phyloP scores from a whole-genome alignment of 2,797 vertebrate genomes.

The Neomorphus geoffroyi region DNA sequence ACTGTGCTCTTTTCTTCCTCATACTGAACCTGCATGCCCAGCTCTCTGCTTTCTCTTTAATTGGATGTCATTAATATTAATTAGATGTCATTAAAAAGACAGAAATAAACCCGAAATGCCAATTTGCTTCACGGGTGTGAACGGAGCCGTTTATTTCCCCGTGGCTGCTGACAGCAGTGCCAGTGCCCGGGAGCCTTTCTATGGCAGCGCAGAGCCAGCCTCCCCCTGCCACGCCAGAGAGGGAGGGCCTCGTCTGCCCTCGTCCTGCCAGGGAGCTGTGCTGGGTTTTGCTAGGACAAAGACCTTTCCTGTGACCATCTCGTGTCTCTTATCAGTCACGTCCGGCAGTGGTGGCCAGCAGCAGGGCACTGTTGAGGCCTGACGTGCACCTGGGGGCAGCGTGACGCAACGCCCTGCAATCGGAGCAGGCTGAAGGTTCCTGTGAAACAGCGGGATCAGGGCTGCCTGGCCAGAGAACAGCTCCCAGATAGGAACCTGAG shows the following conservation, averaged over 20 bases:
- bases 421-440: neutral
- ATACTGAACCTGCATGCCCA: accelerated
- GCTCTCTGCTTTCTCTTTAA: neutral
- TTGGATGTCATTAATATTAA: accelerated
- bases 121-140: accelerated
- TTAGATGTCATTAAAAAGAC: accelerated
- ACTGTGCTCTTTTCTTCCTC: neutral
- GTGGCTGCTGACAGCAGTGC: accelerated
- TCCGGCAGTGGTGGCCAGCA: neutral
- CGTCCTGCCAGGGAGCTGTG: accelerated
- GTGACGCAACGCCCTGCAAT: neutral
- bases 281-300: neutral
- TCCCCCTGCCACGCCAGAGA: neutral
- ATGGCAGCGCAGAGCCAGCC: neutral
- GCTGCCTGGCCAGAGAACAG: neutral
- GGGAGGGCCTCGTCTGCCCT: neutral
- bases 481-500: neutral
- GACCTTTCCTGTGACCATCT: neutral
- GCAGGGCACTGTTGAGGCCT: neutral
- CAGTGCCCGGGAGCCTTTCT: neutral
- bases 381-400: neutral
- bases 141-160: neutral
- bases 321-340: neutral
- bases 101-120: neutral
- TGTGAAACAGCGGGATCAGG: neutral